Conservation (phyloP, 2,888 invertebrate genomes). For the Amitus sp. region DNA sequence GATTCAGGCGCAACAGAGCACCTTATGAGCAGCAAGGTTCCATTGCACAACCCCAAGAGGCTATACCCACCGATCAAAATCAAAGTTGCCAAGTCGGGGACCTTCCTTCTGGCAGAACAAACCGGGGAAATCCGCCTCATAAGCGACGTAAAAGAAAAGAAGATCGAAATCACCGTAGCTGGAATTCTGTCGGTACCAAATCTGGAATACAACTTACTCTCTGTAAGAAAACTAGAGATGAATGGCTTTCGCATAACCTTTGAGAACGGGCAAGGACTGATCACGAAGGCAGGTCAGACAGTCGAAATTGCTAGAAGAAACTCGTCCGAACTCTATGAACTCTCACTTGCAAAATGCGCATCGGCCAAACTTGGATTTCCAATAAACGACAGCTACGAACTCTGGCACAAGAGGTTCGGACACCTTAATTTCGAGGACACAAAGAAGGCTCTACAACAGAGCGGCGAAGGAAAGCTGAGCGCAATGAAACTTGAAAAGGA, state of each 20-base stretch:
- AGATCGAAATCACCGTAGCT: not conserved
- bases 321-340: constrained; percentile 12
- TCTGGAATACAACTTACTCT: constrained; percentile 37
- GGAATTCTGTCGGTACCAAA: constrained; percentile 30
- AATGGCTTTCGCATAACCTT: constrained; percentile 39
- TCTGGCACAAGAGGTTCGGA: constrained; percentile 36
- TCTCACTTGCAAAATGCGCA: constrained; percentile 6
- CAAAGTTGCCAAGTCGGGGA: constrained; percentile 37
- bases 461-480: constrained; percentile 23
- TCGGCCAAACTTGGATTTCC: not conserved
- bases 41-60: constrained; percentile 26
- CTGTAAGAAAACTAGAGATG: constrained; percentile 41
- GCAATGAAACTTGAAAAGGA: not conserved
- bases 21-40: constrained; percentile 18
- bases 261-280: constrained; percentile 36
- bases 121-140: constrained; percentile 5
- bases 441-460: constrained; percentile 11
- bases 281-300: constrained; percentile 26
- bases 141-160: constrained; percentile 4
- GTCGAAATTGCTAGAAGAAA: constrained; percentile 4
- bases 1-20: constrained; percentile 45
- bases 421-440: constrained; percentile 27
- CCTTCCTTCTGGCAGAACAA: not conserved
- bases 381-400: not conserved
- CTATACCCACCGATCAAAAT: constrained; percentile 35